Conservation (phyloP, 2,113 vertebrate species). For the Tetrao urogallus region DNA sequence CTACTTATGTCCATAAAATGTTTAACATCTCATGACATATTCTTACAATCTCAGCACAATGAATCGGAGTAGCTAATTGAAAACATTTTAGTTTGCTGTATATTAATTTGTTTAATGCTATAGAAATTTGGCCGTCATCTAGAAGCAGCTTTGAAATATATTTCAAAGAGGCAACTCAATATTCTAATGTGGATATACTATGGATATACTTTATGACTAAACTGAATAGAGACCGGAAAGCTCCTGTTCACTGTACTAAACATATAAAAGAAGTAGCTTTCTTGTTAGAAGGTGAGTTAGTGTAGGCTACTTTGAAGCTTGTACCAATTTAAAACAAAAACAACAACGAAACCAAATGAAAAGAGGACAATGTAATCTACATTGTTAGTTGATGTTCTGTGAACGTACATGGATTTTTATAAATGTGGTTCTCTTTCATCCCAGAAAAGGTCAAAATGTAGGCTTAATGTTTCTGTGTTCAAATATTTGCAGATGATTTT, state of each 20-base stretch:
- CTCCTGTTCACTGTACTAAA: not conserved
- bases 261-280: conserved; percentile 13
- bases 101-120: not conserved
- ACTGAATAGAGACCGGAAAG: not conserved
- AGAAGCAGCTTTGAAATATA: conserved; percentile 24
- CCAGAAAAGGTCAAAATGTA: conserved; percentile 23
- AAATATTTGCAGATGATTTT: conserved; percentile 50
- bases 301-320: not conserved
- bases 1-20: conserved; percentile 56
- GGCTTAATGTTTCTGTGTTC: conserved; percentile 37
- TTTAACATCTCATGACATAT: conserved; percentile 32
- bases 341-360: not conserved
- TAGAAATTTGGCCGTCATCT: not conserved
- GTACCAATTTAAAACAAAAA: not conserved
- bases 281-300: not conserved
- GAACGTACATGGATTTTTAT: not conserved
- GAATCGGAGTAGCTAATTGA: conserved; percentile 2
- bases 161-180: conserved; percentile 6
- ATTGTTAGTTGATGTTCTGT: conserved; percentile 28
- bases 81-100: not conserved
- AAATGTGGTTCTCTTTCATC: conserved; percentile 42
- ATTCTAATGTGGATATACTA: not conserved
- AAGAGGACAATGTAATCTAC: not conserved
- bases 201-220: not conserved
- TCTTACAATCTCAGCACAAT: not conserved